Percentiles rank a stretch among this genome's conserved stretches.
Evolutionary conservation across 2,888 invertebrate genomes (phyloP).

Genomic region (Epsilonema sp.): DNA sequence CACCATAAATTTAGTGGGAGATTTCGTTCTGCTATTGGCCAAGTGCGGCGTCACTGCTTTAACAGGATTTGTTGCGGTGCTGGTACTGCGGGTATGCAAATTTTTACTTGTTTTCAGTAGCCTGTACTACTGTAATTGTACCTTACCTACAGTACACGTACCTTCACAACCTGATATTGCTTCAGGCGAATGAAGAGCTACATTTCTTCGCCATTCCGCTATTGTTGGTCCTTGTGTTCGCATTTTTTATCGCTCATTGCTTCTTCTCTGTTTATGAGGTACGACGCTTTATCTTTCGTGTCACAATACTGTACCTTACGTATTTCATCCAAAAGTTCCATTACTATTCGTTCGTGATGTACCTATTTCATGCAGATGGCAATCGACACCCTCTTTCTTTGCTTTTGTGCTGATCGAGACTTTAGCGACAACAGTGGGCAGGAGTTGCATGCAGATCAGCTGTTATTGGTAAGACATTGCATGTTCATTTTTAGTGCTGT

Average conservation of each 20-base stretch:
- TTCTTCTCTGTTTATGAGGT: conserved; percentile 83
- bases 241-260: conserved; percentile 79
- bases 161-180: too few species aligned
- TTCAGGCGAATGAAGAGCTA: conserved; percentile 42
- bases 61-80: conserved; percentile 54
- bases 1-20: conserved; percentile 74
- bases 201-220: conserved; percentile 70
- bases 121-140: not conserved
- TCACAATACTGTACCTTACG: not conserved
- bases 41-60: conserved; percentile 56
- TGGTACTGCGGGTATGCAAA: conserved; percentile 44
- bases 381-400: conserved; percentile 74
- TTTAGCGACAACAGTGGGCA: not conserved
- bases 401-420: conserved; percentile 34
- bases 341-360: not conserved
- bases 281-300: conserved; percentile 16
- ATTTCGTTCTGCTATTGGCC: conserved; percentile 73
- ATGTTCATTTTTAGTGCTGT: too few species aligned
- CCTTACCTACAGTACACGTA: not conserved
- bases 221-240: conserved; percentile 51
- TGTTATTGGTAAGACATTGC: not conserved
- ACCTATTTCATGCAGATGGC: conserved; percentile 52
- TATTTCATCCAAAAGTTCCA: too few species aligned
- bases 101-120: conserved; percentile 1
- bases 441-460: not conserved